Evolutionary conservation across 1,140 invertebrate genomes (phyloP), one percentile per base, ranked within the genome.

Genomic region (Plutomurus gul): DNA sequence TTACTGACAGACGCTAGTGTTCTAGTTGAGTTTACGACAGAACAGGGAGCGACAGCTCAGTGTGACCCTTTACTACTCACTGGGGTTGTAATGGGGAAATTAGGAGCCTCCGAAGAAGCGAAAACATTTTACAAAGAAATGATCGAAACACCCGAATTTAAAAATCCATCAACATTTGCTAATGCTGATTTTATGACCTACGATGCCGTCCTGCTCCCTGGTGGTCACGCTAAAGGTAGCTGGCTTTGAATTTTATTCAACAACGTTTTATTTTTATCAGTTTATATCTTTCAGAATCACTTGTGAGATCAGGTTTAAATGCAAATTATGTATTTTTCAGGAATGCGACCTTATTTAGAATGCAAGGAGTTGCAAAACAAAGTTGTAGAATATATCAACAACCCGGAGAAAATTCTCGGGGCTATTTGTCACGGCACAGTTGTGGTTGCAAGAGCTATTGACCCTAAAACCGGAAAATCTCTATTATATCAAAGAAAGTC

Each of bases 141-240:
- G 82, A 56, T 20, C 13, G 6, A 74, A 43, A 18, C 70, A 18
- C 0, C 46, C 22, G 78, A 79, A 36, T 83, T 80, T 43, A 74
- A 75, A 33, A 77, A 81, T 25, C 82, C 82, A 20, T 25, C 8
- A 43, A 77, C 70, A 16, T 83, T 73, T 56, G 10, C 49, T 1
- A 37, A 75, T 6, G 39, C 75, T 1, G 56, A 83, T 33, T 83
- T 83, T 33, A 70, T 80, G 47, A 27, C 33, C 8, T 83, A 76
- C 49, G 82, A 83, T 27, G 77, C 60, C 20, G 22, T 83, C 8
- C 49, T 83, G 8, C 49, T 83, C 8, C 82, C 82, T 8, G 82
- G 82, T 10, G 82, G 82, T 40, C 82, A 83, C 51, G 82, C 82
- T 8, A 46, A 77, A 80, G 82, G 82, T 81, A n/a, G n/a, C n/a